Conservation (phyloP, 2,113 vertebrate species). For the Nicator chloris region DNA sequence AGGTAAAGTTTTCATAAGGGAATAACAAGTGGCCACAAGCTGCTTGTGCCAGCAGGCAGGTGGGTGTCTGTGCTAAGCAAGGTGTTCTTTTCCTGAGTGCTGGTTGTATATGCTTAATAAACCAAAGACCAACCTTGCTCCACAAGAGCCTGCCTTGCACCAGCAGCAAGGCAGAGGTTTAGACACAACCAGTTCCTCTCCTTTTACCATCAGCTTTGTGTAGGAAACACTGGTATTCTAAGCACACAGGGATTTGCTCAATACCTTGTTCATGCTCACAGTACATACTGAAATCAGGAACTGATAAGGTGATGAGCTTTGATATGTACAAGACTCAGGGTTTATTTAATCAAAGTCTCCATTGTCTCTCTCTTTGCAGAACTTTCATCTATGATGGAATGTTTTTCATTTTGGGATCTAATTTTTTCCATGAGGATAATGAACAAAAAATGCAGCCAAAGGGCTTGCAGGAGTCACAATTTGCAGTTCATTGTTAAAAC, state of each 20-base stretch:
- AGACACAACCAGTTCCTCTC: not conserved
- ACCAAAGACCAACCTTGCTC: not conserved
- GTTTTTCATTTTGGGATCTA: not conserved
- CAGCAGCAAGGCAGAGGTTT: not conserved
- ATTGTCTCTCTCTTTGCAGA: not conserved
- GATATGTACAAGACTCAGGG: not conserved
- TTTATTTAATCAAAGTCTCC: not conserved
- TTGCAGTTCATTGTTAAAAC: not conserved
- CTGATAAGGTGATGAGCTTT: not conserved
- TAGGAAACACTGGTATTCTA: not conserved
- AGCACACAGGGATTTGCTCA: not conserved
- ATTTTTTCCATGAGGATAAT: not conserved
- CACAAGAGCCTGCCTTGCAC: not conserved
- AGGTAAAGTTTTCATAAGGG: not conserved
- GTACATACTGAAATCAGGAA: not conserved
- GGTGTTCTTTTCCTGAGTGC: not conserved
- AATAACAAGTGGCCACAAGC: not conserved
- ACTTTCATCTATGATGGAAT: not conserved
- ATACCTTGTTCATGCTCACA: not conserved
- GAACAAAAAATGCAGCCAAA: not conserved
- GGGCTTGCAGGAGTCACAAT: not conserved
- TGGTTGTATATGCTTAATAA: not conserved
- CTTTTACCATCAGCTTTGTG: not conserved
- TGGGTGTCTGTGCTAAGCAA: not conserved
- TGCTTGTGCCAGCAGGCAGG: not conserved